phyloP scores from a whole-genome alignment of 53 echinoderm and acorn worm genomes.

The Astropecten irregularis region DNA sequence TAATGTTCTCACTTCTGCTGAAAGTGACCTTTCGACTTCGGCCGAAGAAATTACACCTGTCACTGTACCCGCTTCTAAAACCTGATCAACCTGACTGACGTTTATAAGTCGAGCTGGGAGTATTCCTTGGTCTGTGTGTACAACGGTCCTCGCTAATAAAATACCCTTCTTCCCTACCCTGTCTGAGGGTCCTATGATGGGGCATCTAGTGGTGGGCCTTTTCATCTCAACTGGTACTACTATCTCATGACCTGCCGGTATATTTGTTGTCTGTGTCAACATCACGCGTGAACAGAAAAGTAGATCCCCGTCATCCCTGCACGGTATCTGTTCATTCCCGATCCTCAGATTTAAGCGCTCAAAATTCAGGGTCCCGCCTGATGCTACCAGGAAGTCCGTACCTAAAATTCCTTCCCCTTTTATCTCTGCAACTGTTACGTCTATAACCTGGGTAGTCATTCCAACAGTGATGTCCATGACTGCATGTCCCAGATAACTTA shows the following conservation, averaged over 20 bases:
- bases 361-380: constrained; percentile 38
- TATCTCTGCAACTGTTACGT: constrained; percentile 55
- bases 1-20: neutral
- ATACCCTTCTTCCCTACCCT: constrained; percentile 11
- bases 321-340: constrained; percentile 13
- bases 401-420: constrained; percentile 61
- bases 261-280: neutral
- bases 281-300: constrained; percentile 32
- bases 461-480: constrained; percentile 36
- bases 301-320: neutral
- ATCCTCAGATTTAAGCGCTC: neutral
- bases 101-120: constrained; percentile 38
- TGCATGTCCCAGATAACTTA: constrained; percentile 33
- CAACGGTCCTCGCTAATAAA: constrained; percentile 28
- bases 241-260: constrained; percentile 56
- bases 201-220: neutral
- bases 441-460: neutral
- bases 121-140: neutral
- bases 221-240: constrained; percentile 1
- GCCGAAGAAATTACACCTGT: constrained; percentile 19
- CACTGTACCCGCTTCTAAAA: constrained; percentile 12
- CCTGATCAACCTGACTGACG: neutral
- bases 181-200: constrained; percentile 13
- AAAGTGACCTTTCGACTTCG: neutral
- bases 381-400: constrained; percentile 44